phyloP scores from a whole-genome alignment of 37 sponge, comb jelly and placozoan genomes.

The Aplysina aerophoba region DNA sequence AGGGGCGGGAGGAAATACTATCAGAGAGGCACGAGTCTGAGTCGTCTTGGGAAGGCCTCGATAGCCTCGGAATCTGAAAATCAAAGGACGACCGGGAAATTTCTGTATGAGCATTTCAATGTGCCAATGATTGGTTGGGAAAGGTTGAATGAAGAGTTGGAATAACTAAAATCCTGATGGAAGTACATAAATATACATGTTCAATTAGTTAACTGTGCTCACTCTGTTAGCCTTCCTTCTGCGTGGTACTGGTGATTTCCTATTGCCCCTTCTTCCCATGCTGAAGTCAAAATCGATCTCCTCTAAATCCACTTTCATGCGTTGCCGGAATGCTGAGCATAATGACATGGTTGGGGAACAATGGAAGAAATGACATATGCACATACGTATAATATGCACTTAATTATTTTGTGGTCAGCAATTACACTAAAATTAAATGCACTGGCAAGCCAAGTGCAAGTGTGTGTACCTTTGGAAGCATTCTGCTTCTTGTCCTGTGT shows the following conservation, averaged over 20 bases:
- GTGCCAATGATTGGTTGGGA: too few relatives aligned
- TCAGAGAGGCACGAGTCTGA: too few relatives aligned
- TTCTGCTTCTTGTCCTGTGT: too few relatives aligned
- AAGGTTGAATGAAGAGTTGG: too few relatives aligned
- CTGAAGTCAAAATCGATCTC: conserved; percentile 16
- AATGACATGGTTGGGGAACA: not conserved
- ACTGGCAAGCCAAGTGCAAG: not conserved
- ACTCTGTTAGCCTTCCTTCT: not conserved
- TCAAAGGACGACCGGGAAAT: too few relatives aligned
- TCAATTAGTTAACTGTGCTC: not conserved
- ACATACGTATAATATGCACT: not conserved
- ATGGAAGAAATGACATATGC: not conserved
- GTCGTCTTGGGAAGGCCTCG: too few relatives aligned
- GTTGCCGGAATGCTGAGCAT: not conserved
- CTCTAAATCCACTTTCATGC: conserved; percentile 10
- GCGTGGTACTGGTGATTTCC: too few relatives aligned
- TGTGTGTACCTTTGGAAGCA: too few relatives aligned
- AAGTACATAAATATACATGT: not conserved
- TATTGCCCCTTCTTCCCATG: not conserved
- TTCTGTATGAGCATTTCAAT: too few relatives aligned
- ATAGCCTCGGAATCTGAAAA: too few relatives aligned
- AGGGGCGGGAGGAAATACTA: too few relatives aligned
- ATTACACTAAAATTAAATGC: not conserved
- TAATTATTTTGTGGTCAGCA: not conserved
- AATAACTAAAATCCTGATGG: too few relatives aligned